Percentiles rank a stretch among this genome's conserved stretches.
phyloP scores from a whole-genome alignment of 2,113 vertebrate genomes.

The Prunella himalayana region DNA sequence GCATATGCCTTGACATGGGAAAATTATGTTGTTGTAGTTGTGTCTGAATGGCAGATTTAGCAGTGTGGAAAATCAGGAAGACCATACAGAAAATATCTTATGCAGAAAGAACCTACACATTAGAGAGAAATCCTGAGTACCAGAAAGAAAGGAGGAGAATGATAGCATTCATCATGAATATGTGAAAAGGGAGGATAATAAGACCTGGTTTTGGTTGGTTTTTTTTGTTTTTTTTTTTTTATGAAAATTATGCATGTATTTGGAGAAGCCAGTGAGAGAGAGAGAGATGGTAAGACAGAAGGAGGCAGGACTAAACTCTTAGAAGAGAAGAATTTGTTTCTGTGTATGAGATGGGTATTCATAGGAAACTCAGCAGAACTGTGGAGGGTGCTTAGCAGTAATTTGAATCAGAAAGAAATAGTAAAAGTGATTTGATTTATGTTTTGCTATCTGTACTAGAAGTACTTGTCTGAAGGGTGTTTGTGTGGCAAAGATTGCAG shows the following conservation, averaged over 20 bases:
- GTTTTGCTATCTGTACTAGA: not conserved
- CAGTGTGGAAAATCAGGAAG: not conserved
- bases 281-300: not conserved
- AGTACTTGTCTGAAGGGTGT: not conserved
- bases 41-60: not conserved
- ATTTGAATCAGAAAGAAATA: not conserved
- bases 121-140: not conserved
- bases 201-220: too few species aligned
- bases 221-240: too few species aligned
- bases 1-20: not conserved
- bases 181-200: not conserved
- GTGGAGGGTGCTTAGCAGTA: not conserved
- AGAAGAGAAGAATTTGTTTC: not conserved
- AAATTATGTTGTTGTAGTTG: not conserved
- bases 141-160: not conserved
- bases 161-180: not conserved
- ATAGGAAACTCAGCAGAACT: not conserved
- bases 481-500: not conserved
- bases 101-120: fast-evolving
- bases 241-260: not conserved
- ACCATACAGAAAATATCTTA: not conserved
- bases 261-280: not conserved
- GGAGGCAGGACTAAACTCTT: not conserved
- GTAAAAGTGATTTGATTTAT: not conserved
- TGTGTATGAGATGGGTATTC: not conserved